Base-by-base conservation (phyloP, 2,888 invertebrate genomes). In the Lasioglossum pauxillum region DNA sequence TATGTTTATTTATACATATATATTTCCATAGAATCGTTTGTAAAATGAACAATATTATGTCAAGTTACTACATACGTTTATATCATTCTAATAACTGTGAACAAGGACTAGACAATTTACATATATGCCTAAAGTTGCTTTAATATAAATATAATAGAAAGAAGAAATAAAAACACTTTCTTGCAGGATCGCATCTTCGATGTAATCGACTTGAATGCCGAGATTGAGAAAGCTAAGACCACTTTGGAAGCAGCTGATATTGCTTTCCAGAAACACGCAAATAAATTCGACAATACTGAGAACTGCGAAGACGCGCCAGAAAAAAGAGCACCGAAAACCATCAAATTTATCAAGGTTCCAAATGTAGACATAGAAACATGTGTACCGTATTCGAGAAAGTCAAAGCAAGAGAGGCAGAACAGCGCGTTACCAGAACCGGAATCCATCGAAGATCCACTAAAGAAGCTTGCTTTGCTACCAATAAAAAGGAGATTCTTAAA, bases 161-260 rank as follows among this genome's bases (percentile, higher is more conserved):
- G n/a, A 35, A 8, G 19, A 78, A 2, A n/a, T 23, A n/a, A 41
- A 73, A 38, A 71, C 12, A 7, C n/a, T 35, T 27, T 71, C n/a
- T 83, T 89, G 2, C 86, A 95, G 95, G 95, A 95, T 80, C 94
- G 94, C 78, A 91, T 95, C 78, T 95, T 95, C 85, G 95, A 95
- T 77, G 94, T 94, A 92, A 93, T 94, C n/a, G 94, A 95, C 82
- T 89, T 95, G 67, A 93, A 92, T 49, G 94, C 94, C 0, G 95
- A 95, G 77, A 95, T 95, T 23, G 93, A 94, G 74, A 93, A 93
- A 73, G 95, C 95, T 0, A 94, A 92, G 80, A 89, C 38, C 5
- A 95, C 94, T 1, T 80, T 95, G 69, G 93, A 93, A n/a, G 93
- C 90, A 0, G 95, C 95, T 0, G 95, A 93, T 27, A 78, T 80